Percentiles rank a stretch among this genome's conserved stretches.
Conservation (phyloP, 2,888 invertebrate species). For the Caenorhabditis auriculariae region DNA sequence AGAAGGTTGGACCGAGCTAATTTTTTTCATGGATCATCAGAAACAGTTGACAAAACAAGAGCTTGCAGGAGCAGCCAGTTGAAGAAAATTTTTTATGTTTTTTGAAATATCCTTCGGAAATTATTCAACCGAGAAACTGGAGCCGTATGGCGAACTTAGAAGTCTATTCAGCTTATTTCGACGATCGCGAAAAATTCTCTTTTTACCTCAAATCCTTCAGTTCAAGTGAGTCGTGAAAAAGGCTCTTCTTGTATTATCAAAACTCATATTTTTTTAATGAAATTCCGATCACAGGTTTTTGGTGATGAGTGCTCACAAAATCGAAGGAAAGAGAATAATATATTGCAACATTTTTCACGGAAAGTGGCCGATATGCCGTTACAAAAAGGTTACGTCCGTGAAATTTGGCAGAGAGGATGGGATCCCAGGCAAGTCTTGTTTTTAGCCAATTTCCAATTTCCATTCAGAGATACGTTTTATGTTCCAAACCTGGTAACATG, state of each 20-base stretch:
- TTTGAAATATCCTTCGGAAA: background rate
- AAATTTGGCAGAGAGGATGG: constrained; percentile 60
- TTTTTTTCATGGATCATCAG: too few relatives aligned
- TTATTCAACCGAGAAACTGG: constrained; percentile 5
- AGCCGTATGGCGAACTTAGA: constrained; percentile 14
- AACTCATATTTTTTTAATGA: background rate
- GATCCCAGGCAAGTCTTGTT: constrained; percentile 39
- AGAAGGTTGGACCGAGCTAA: constrained; percentile 3
- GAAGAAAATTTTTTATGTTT: constrained; percentile 22
- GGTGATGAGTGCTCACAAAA: constrained; percentile 14
- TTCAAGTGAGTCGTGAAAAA: too few relatives aligned
- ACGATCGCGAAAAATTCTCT: constrained; percentile 39
- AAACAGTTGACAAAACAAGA: too few relatives aligned
- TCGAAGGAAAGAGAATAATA: constrained; percentile 7
- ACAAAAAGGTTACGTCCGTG: constrained; percentile 30
- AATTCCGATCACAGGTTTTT: constrained; percentile 17
- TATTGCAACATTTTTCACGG: constrained; percentile 25
- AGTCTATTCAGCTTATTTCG: constrained; percentile 51
- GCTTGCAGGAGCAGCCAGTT: too few relatives aligned
- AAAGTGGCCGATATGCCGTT: background rate
- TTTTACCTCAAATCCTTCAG: constrained; percentile 26
- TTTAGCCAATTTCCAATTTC: background rate
- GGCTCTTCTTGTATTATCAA: background rate
- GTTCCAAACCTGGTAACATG: constrained; percentile 43
- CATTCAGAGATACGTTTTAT: constrained; percentile 35